Percentiles rank a stretch among this genome's conserved stretches.
Conservation (phyloP, 2,797 vertebrate genomes). For the Characodon lateralis region DNA sequence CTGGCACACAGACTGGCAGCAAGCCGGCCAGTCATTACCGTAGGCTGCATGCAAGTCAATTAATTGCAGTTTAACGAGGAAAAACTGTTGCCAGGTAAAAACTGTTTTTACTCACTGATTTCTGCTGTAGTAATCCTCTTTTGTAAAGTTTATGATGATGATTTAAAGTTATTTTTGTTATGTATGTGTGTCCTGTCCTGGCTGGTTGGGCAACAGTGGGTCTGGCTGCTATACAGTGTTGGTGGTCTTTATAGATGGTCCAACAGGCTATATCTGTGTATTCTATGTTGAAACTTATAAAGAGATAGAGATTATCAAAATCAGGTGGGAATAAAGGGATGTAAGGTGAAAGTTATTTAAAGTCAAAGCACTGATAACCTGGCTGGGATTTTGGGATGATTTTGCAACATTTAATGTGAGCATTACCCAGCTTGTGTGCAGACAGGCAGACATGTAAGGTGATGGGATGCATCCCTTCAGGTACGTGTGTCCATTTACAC, state of each 20-base stretch:
- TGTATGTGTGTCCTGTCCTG: not conserved
- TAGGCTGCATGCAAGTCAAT: conserved; percentile 60
- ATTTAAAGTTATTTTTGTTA: conserved; percentile 26
- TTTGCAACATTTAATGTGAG: conserved; percentile 7
- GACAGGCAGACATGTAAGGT: conserved; percentile 14
- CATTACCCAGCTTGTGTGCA: conserved; percentile 7
- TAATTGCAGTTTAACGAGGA: conserved; percentile 67
- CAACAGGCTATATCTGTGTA: not conserved
- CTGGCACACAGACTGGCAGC: conserved; percentile 66
- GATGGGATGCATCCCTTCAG: not conserved
- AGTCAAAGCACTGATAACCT: not conserved
- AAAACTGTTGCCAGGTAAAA: conserved; percentile 54
- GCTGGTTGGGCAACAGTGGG: not conserved
- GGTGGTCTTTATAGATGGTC: not conserved
- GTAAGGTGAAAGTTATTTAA: not conserved
- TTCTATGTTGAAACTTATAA: not conserved
- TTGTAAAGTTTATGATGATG: conserved; percentile 50
- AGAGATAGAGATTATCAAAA: conserved; percentile 48
- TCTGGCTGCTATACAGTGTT: not conserved
- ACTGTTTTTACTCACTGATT: conserved; percentile 37
- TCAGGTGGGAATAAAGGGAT: not conserved
- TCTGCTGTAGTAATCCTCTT: conserved; percentile 41
- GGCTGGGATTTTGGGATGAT: not conserved
- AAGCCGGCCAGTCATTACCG: conserved; percentile 53
- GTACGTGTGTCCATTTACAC: conserved; percentile 19